A percentile compares a stretch with the other conserved stretches of the same genome.
Conservation (phyloP, 2,888 invertebrate genomes). For the Sphaerophoria rueppellii region DNA sequence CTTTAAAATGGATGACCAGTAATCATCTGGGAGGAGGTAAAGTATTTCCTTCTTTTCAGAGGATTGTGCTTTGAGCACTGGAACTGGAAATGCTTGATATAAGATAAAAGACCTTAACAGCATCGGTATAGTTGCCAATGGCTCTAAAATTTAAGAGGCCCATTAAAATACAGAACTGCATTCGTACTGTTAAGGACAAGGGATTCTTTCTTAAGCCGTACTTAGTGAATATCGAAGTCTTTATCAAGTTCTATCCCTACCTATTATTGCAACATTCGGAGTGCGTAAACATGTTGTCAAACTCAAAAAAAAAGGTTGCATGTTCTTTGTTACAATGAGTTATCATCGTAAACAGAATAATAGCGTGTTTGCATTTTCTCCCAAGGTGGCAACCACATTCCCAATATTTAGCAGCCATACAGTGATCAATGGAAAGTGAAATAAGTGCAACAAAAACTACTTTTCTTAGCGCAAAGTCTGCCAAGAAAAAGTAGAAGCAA, state of each 20-base stretch:
- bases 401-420: background rate
- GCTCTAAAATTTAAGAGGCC: too few relatives aligned
- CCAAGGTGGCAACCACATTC: conserved; percentile 3
- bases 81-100: too few relatives aligned
- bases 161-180: too few relatives aligned
- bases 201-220: too few relatives aligned
- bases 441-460: background rate
- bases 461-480: background rate
- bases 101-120: too few relatives aligned
- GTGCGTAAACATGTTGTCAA: too few relatives aligned
- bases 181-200: too few relatives aligned
- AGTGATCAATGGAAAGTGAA: conserved; percentile 59
- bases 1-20: conserved; percentile 21
- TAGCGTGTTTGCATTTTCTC: background rate
- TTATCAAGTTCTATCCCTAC: too few relatives aligned
- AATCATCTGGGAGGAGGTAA: background rate
- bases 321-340: background rate
- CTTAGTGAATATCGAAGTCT: too few relatives aligned
- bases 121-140: too few relatives aligned
- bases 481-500: background rate
- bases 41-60: conserved; percentile 4
- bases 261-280: too few relatives aligned
- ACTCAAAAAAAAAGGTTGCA: background rate
- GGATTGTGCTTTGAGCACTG: background rate
- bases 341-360: background rate